Base-by-base conservation (phyloP, 2,888 invertebrate species). In the Halictus ligatus region DNA sequence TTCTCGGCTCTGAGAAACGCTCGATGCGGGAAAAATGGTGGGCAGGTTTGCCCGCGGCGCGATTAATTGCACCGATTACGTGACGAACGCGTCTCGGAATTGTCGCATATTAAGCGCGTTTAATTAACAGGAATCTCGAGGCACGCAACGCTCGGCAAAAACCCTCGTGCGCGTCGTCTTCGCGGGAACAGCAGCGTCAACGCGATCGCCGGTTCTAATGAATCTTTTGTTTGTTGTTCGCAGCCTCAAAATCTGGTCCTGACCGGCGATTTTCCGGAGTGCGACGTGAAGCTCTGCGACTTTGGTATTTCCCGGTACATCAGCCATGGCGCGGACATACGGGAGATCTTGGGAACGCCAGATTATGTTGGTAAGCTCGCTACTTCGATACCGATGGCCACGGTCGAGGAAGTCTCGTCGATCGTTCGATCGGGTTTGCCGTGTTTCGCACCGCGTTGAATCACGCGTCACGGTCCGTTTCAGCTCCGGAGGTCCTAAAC, bases 241-340 rank as follows among this genome's bases (percentile, higher is more conserved):
- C 95, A 99, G 97, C 99, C 99, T 71, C 99, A 99, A 96, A 99
- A 99, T 96, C 96, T 99, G 94, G 97, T 99, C 93, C 96, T 99
- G 91, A 97, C 98, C 88, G 97, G 97, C 79, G 97, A 97, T 92
- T 96, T 96, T 93, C 96, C 97, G 87, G 97, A 97, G 95, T 97
- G 97, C 95, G 97, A 98, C 93, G 97, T 99, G 87, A 98, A 98
- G 94, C 97, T 99, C 90, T 99, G 99, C 95, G 99, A 99, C 96
- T 98, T 99, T 95, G 99, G 99, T 87, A 98, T 99, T 95, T 98
- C 99, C 87, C 97, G 99, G 93, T 97, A 98, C 90, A 98, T 99
- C 94, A 97, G 98, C 95, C 97, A 98, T 86, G 98, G 98, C 79
- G 98, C 98, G 90, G 98, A 99, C 95, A 98, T 99, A 93, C 96